Conservation (phyloP, 2,113 vertebrate genomes). For the Tyrannus savana region DNA sequence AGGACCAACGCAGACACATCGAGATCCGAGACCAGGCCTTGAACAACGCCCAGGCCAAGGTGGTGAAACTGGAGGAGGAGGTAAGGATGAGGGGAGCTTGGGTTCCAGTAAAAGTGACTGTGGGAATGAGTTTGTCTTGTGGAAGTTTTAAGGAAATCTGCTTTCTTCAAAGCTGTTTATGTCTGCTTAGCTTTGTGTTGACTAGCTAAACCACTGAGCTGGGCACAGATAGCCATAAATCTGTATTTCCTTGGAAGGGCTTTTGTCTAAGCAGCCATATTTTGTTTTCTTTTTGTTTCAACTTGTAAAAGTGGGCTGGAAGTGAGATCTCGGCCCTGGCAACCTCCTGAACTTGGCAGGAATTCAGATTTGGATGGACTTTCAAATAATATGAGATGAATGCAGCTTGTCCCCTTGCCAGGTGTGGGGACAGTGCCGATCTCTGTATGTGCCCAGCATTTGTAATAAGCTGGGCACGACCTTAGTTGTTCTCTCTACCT, state of each 20-base stretch:
- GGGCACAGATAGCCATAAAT: neutral
- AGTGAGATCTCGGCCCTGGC: neutral
- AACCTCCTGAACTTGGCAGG: constrained; percentile 6
- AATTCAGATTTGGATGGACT: constrained; percentile 6
- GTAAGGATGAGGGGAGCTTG: constrained; percentile 66
- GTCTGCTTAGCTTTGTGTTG: neutral
- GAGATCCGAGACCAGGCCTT: constrained; percentile 97
- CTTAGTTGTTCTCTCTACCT: constrained; percentile 3
- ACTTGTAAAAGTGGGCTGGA: constrained; percentile 18
- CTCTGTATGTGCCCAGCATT: neutral
- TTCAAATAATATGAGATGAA: neutral
- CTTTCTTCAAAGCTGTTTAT: constrained; percentile 10
- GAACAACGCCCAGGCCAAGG: constrained; percentile 96
- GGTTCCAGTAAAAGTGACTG: neutral
- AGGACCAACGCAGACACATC: constrained; percentile 96
- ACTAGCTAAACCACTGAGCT: neutral
- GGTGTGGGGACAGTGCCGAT: neutral
- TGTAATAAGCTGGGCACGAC: neutral
- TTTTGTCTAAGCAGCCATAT: neutral
- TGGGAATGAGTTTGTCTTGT: neutral
- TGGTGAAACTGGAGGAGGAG: constrained; percentile 98
- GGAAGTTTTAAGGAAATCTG: neutral
- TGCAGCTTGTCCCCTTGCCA: neutral
- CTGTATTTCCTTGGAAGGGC: constrained; percentile 12
- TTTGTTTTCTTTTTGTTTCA: constrained; percentile 11